phyloP scores from a whole-genome alignment of 2,797 vertebrate genomes.

The Sebastiscus albofasciatus region DNA sequence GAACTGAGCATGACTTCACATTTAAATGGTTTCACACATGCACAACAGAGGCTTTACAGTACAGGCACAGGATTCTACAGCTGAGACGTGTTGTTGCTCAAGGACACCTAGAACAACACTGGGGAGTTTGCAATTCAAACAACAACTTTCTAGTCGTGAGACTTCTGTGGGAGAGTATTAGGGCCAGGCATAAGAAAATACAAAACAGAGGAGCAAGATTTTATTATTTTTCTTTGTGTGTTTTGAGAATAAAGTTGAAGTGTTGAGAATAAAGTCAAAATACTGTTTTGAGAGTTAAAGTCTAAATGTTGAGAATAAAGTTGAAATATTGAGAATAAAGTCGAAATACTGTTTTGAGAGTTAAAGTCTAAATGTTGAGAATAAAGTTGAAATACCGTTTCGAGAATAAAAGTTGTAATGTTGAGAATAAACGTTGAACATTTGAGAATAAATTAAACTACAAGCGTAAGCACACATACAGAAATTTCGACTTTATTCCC shows the following conservation, averaged over 20 bases:
- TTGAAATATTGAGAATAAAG: background rate
- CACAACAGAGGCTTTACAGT: background rate
- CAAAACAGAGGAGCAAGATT: too few relatives aligned
- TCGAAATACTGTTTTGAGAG: background rate
- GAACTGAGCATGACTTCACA: constrained; percentile 10
- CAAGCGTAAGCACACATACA: too few relatives aligned
- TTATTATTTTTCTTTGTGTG: background rate
- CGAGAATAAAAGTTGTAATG: background rate
- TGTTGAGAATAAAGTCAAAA: too few relatives aligned
- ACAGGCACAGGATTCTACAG: background rate
- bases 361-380: background rate
- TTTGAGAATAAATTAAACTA: background rate
- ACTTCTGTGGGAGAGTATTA: background rate
- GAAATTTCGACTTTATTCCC: background rate
- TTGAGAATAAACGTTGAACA: background rate
- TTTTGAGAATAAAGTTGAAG: background rate
- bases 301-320: too few relatives aligned
- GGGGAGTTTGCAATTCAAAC: background rate
- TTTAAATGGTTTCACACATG: constrained; percentile 17
- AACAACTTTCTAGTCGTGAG: background rate
- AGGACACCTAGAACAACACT: background rate
- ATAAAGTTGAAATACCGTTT: background rate
- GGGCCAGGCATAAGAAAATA: background rate
- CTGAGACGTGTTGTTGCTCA: background rate
- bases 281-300: background rate